Conservation (phyloP, 2,113 vertebrate genomes). For the Empidonax alnorum region DNA sequence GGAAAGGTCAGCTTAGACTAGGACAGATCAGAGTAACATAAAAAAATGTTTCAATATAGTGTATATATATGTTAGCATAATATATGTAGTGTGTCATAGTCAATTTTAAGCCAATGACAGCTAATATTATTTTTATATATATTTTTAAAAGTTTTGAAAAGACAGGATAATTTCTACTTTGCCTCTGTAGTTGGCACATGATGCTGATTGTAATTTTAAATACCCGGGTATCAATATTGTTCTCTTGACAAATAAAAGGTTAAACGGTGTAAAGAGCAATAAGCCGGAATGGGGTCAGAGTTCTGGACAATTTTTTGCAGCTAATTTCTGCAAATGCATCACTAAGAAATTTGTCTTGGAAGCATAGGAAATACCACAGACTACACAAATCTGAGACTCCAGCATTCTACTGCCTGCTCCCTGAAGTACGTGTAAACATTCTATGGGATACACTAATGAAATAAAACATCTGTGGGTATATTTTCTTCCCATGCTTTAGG, state of each 20-base stretch:
- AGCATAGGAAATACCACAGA: not conserved
- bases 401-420: not conserved
- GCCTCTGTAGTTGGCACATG: not conserved
- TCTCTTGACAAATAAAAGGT: not conserved
- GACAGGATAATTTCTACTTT: not conserved
- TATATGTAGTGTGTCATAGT: not conserved
- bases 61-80: not conserved
- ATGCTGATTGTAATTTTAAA: not conserved
- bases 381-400: not conserved
- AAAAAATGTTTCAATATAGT: not conserved
- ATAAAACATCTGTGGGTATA: not conserved
- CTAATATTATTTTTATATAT: not conserved
- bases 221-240: not conserved
- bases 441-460: not conserved
- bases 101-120: not conserved
- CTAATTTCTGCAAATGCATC: constrained; percentile 3
- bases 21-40: not conserved
- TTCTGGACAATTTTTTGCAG: not conserved
- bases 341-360: not conserved
- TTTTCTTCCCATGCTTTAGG: not conserved
- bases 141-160: not conserved
- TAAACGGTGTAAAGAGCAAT: not conserved
- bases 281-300: not conserved
- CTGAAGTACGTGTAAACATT: not conserved
- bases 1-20: not conserved